Conservation (phyloP, 2,888 invertebrate species). For the Unio delphinus region DNA sequence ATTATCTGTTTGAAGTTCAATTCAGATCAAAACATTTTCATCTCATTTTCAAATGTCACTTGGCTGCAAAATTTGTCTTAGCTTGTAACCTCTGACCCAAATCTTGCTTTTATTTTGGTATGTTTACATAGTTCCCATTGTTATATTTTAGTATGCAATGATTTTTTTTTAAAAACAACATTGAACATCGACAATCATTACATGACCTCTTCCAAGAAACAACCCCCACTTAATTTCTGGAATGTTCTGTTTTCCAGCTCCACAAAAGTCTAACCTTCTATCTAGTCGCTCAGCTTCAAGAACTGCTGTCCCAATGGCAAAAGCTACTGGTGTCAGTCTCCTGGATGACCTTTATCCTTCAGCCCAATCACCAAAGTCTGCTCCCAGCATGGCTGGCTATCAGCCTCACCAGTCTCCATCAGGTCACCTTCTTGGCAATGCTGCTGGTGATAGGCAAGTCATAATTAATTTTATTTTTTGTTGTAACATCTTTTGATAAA, state of each 20-base stretch:
- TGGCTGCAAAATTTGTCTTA: background rate
- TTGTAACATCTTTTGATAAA: no score
- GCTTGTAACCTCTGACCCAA: background rate
- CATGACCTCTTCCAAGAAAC: background rate
- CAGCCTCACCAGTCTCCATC: slow-evolving; percentile 19
- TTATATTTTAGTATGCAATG: background rate
- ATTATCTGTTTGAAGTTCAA: no score
- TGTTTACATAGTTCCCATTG: background rate
- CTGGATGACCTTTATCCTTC: slow-evolving; percentile 60
- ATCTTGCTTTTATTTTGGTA: no score
- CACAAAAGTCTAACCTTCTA: slow-evolving; percentile 30
- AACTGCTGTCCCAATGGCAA: slow-evolving; percentile 61
- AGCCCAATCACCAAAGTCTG: slow-evolving; percentile 39
- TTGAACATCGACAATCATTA: no score
- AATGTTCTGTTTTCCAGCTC: slow-evolving; percentile 21
- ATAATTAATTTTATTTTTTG: no score
- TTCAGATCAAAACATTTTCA: no score
- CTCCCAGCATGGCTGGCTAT: slow-evolving; percentile 29
- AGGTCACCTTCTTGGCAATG: slow-evolving; percentile 25
- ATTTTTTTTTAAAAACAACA: background rate
- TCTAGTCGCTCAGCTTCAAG: slow-evolving; percentile 52
- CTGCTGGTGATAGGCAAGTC: slow-evolving; percentile 9
- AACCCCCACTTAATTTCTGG: background rate
- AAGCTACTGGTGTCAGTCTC: slow-evolving; percentile 64
- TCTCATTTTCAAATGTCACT: background rate